A percentile compares a stretch with the other conserved stretches of the same genome.
These are phyloP conservation scores for Tanypteryx hageni DNA, from an alignment of 2,888 invertebrate genomes.

Conservation along the genomic window DNA sequence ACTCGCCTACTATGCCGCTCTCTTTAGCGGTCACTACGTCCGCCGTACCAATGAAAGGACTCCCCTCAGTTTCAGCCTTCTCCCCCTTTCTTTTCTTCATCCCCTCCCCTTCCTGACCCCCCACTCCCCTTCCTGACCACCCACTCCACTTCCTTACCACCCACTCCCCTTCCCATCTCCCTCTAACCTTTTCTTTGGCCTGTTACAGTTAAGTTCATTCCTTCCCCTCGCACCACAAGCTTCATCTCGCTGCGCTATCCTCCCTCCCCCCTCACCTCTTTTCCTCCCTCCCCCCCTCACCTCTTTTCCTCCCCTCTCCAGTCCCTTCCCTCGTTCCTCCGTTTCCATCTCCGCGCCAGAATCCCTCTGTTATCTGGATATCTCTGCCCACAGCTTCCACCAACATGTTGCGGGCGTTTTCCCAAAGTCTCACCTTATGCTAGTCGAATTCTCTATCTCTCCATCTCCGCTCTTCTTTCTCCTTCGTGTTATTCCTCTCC, in stretches of 20 bases:
- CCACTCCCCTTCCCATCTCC: too few relatives aligned
- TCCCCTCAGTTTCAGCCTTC: neutral
- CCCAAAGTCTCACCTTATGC: neutral
- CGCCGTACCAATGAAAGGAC: neutral
- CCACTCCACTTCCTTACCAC: too few relatives aligned
- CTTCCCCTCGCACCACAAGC: neutral
- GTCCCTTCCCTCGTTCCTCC: neutral
- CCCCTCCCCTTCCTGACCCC: too few relatives aligned
- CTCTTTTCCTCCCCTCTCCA: neutral
- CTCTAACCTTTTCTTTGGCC: neutral
- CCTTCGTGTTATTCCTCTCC: neutral
- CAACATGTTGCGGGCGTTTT: constrained; percentile 13
- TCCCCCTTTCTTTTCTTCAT: too few relatives aligned
- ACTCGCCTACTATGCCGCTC: neutral
- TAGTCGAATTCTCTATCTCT: neutral
- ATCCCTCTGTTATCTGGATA: neutral
- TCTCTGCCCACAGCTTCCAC: neutral
- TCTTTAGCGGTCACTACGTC: neutral
- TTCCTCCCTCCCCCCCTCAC: neutral
- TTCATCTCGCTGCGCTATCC: neutral
- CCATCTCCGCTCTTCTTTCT: neutral
- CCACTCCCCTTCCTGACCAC: neutral
- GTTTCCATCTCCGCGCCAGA: neutral
- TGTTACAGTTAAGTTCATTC: neutral
- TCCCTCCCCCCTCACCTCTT: neutral